A percentile compares a stretch with the other conserved stretches of the same genome.
These are phyloP conservation scores for Chauna torquata DNA, from an alignment of 2,113 vertebrate species.

Conservation along the genomic window DNA sequence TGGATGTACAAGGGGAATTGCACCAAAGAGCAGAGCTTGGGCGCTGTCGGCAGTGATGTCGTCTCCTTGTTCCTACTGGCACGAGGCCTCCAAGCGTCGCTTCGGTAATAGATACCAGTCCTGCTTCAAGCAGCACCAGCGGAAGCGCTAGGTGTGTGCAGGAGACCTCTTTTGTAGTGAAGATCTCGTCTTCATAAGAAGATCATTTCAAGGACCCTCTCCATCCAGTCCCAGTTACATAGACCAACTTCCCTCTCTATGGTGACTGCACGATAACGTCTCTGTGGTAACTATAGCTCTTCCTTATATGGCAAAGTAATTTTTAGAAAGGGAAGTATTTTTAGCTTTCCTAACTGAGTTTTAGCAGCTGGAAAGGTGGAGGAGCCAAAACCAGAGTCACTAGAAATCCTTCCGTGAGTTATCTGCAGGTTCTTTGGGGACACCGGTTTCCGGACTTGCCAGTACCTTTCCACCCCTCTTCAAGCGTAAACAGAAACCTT, in stretches of 20 bases:
- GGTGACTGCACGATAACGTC: neutral
- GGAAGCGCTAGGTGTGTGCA: accelerated
- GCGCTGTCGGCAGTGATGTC: too few species aligned
- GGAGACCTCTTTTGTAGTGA: neutral
- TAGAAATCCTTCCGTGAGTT: neutral
- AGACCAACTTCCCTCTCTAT: neutral
- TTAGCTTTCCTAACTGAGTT: neutral
- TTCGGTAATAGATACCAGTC: accelerated
- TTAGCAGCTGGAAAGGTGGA: neutral
- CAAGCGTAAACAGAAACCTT: accelerated
- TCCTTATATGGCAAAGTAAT: neutral
- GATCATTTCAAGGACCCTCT: accelerated
- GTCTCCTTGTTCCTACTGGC: neutral
- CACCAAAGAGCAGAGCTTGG: too few species aligned
- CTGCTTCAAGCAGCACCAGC: accelerated
- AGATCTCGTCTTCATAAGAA: accelerated
- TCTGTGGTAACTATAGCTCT: neutral
- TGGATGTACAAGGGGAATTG: neutral
- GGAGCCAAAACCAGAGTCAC: neutral
- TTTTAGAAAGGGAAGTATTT: constrained; percentile 10
- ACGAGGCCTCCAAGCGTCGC: neutral
- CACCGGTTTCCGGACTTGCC: neutral
- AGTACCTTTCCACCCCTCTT: neutral
- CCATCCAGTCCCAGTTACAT: accelerated
- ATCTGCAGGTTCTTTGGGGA: accelerated